phyloP scores from a whole-genome alignment of 2,113 vertebrate species.

The Centrocercus urophasianus region DNA sequence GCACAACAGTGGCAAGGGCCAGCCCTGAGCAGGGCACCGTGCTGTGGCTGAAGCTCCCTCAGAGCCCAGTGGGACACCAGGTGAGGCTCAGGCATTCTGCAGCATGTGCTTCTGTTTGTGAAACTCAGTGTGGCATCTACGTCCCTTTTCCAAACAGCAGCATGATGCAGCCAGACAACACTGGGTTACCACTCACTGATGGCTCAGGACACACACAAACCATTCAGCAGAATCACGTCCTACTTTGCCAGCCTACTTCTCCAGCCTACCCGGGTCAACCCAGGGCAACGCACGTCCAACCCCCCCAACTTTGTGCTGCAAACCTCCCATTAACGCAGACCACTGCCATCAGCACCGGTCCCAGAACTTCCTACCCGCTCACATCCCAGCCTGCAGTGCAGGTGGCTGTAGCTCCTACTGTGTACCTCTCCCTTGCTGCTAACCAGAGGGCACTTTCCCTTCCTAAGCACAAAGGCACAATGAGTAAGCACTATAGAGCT shows the following conservation, averaged over 20 bases:
- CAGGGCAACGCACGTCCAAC: background rate
- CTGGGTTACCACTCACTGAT: fast-evolving
- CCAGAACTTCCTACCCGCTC: background rate
- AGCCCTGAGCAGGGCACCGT: fast-evolving
- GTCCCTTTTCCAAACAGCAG: background rate
- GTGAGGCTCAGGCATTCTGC: background rate
- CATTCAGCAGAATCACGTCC: background rate
- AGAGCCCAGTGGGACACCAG: background rate
- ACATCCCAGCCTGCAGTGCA: background rate
- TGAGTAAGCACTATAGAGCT: background rate
- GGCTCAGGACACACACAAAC: background rate
- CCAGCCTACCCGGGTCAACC: background rate
- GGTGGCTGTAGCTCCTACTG: no score
- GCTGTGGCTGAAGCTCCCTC: fast-evolving
- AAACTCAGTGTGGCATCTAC: background rate
- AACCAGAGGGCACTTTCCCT: background rate
- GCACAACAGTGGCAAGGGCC: background rate
- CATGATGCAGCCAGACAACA: background rate
- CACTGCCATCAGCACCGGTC: background rate
- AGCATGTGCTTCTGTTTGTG: background rate
- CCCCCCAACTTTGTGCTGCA: background rate
- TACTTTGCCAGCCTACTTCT: background rate
- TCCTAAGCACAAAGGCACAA: background rate
- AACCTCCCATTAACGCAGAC: background rate
- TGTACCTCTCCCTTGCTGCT: background rate